Conservation (phyloP, 2,888 invertebrate genomes). For the Antitype chi region DNA sequence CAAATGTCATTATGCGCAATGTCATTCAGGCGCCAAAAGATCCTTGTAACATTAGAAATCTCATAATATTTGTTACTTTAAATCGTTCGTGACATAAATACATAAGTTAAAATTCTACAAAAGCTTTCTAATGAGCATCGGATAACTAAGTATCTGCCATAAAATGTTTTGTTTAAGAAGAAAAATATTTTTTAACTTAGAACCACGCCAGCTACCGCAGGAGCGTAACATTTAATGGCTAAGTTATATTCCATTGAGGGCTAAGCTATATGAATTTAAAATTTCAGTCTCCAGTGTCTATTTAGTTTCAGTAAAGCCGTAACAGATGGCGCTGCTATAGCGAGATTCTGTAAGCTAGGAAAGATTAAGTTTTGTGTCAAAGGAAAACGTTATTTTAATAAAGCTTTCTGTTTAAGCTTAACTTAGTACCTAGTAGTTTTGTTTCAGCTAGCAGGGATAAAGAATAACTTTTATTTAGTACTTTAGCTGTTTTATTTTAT, state of each 20-base stretch:
- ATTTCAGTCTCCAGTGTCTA: not conserved
- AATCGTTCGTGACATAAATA: not conserved
- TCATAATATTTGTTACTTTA: not conserved
- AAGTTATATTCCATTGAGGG: constrained; percentile 5
- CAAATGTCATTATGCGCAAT: no score
- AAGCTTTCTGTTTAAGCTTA: constrained; percentile 19
- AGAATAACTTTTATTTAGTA: constrained; percentile 3
- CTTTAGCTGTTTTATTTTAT: not conserved
- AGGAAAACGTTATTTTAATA: constrained; percentile 21
- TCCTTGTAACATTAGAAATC: no score
- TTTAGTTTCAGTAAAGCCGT: not conserved
- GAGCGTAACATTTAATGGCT: not conserved
- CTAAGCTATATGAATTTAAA: constrained; percentile 1
- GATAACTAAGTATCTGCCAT: not conserved
- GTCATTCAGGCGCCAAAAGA: no score
- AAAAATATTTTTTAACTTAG: constrained; percentile 1
- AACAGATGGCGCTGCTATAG: constrained; percentile 48
- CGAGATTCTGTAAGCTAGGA: not conserved
- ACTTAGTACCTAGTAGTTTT: constrained; percentile 19
- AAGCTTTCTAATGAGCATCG: not conserved
- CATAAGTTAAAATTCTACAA: not conserved
- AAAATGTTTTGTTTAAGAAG: not conserved
- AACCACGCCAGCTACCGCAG: constrained; percentile 22
- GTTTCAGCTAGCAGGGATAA: constrained; percentile 9
- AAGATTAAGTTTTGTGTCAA: constrained; percentile 26